These are phyloP conservation scores for Hyles vespertilio DNA, from an alignment of 1,140 invertebrate species.

Conservation along the genomic window DNA sequence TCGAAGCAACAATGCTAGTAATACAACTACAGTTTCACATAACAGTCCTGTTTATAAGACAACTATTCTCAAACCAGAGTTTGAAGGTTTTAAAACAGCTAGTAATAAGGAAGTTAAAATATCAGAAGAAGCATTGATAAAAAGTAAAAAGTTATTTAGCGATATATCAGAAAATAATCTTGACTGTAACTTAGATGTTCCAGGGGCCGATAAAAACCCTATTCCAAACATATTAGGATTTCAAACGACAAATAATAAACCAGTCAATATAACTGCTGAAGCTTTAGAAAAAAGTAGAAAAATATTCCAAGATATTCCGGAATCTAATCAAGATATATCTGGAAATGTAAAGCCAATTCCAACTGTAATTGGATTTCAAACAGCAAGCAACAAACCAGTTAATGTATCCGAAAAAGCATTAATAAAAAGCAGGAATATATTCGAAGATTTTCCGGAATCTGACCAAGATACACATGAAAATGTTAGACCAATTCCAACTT, in stretches of 20 bases:
- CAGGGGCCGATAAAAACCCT: neutral
- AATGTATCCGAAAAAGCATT: constrained; percentile 5
- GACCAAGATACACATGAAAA: no score
- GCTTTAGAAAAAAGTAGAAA: constrained; percentile 26
- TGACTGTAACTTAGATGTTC: neutral
- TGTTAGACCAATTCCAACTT: no score
- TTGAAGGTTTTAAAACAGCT: constrained; percentile 32
- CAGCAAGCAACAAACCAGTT: constrained; percentile 4
- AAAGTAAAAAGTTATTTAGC: constrained; percentile 13
- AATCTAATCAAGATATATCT: neutral
- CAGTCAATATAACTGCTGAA: constrained; percentile 16
- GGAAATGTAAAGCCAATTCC: neutral
- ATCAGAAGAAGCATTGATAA: constrained; percentile 30
- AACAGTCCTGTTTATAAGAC: no score
- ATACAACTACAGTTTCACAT: no score
- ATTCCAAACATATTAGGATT: neutral
- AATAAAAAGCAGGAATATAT: constrained; percentile 1
- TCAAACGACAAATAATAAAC: constrained; percentile 40
- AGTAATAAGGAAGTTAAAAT: constrained; percentile 32
- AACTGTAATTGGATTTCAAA: constrained; percentile 3
- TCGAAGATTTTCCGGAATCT: no score
- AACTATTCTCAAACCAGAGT: constrained; percentile 5
- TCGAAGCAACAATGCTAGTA: no score
- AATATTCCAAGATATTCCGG: constrained; percentile 17
- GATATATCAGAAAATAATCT: constrained; percentile 16